Percentiles rank a stretch among this genome's conserved stretches.
These are phyloP conservation scores for Kryptolebias ocellatus DNA, from an alignment of 2,797 vertebrate genomes.

Conservation along the genomic window DNA sequence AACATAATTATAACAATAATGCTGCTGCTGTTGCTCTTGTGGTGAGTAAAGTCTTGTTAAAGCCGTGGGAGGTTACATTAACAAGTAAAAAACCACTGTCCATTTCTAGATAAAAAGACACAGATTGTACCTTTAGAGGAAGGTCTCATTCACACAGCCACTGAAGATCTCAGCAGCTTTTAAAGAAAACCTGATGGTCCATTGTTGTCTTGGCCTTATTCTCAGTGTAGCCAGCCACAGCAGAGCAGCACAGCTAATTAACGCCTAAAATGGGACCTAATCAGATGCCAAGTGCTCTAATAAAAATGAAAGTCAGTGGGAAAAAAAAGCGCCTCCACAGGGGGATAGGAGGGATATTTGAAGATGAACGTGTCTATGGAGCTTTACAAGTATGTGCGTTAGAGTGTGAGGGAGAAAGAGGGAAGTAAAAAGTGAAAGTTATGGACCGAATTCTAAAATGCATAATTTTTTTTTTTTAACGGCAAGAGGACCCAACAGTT, in stretches of 20 bases:
- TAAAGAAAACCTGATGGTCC: conserved; percentile 56
- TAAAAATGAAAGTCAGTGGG: conserved; percentile 76
- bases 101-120: too few species aligned
- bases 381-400: background rate
- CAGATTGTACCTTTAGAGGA: conserved; percentile 6
- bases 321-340: conserved; percentile 42
- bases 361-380: conserved; percentile 6
- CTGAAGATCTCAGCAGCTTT: conserved; percentile 39
- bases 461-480: too few species aligned
- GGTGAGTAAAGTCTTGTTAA: background rate
- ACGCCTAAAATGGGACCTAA: conserved; percentile 71
- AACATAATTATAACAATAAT: too few species aligned
- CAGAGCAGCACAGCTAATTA: conserved; percentile 73
- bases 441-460: background rate
- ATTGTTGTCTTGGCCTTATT: conserved; percentile 73
- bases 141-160: conserved; percentile 6
- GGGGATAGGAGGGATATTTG: conserved; percentile 42
- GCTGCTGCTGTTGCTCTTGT: too few species aligned
- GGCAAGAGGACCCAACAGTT: too few species aligned
- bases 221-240: conserved; percentile 40
- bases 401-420: background rate
- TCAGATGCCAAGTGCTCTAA: conserved; percentile 76
- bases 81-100: too few species aligned
- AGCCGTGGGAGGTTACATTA: conserved; percentile 21
- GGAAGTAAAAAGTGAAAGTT: too few species aligned